Base-by-base conservation (phyloP, 2,113 vertebrate genomes). In the Dromas ardeola region DNA sequence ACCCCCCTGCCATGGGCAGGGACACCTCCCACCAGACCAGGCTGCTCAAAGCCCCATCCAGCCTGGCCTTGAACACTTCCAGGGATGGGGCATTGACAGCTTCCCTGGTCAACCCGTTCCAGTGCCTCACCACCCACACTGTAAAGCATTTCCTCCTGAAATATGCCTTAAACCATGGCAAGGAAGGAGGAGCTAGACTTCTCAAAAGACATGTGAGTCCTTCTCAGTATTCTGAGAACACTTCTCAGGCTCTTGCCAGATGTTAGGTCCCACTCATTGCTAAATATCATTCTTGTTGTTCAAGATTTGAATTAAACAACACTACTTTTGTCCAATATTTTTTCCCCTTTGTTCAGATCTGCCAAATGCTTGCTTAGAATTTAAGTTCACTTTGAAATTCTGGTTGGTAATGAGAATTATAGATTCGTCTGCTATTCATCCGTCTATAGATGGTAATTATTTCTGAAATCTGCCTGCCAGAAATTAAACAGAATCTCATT, bases 391-490 rank as follows among this genome's bases (percentile, higher is more conserved):
- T 61, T 65, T 82, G 74, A 95, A 79, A 93, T 95, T 90, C 78
- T 80, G 58, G 65, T 5, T 5, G 34, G 32, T 91, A 82, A 85
- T 65, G 50, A 82, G 62, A 92, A 91, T 91, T 95, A 53, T 11
- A 69, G 34, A 79, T 90, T 86, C 16, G 3, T 40, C 56, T 94
- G 70, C 70, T 87, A 38, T 79, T 94, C 81, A 63, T 91, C 74
- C 45, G 72, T 43, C 79, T 61, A 7, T 69, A 65, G 36, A 61
- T 55, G 70, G 70, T 65, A 91, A 93, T 95, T 94, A 89, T 95
- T 95, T 95, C 86, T 95, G 89, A 92, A 81, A 92, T 81, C 59
- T 95, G 69, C 62, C 81, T 95, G 89, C 74, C 53, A 90, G 66
- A 95, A 94, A 87, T 94, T 72, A 89, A 94, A 79, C 77, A 86